Conservation (phyloP, 2,113 vertebrate species). For the Lutjanus erythropterus region DNA sequence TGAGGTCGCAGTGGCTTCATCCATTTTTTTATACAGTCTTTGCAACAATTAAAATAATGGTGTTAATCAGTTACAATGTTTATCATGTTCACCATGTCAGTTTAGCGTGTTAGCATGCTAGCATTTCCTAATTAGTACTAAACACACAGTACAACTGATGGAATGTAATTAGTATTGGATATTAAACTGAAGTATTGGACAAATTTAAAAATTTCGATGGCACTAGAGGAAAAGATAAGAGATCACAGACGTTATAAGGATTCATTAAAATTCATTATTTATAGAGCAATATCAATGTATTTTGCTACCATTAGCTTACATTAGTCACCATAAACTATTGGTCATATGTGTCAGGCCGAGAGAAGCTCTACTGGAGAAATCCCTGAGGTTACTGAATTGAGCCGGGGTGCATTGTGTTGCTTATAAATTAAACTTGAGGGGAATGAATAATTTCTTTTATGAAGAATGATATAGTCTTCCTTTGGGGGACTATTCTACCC, state of each 20-base stretch:
- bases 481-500: background rate
- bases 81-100: too few relatives aligned
- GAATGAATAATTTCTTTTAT: background rate
- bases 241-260: too few relatives aligned
- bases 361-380: background rate
- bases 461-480: background rate
- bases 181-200: background rate
- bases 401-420: background rate
- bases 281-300: too few relatives aligned
- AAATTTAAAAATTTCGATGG: too few relatives aligned
- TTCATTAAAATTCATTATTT: too few relatives aligned
- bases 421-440: conserved; percentile 1
- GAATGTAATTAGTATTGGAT: too few relatives aligned
- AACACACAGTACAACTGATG: background rate
- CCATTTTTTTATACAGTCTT: too few relatives aligned
- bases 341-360: background rate
- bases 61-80: too few relatives aligned
- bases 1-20: too few relatives aligned
- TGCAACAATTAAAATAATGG: too few relatives aligned
- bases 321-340: background rate
- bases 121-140: background rate
- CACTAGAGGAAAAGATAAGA: too few relatives aligned
- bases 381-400: background rate
- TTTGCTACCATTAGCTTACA: background rate
- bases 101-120: too few relatives aligned